These are phyloP conservation scores for Rhopilema esculentum DNA, from an alignment of 30 jellyfish, hydroid and myxozoan species.

Conservation along the genomic window DNA sequence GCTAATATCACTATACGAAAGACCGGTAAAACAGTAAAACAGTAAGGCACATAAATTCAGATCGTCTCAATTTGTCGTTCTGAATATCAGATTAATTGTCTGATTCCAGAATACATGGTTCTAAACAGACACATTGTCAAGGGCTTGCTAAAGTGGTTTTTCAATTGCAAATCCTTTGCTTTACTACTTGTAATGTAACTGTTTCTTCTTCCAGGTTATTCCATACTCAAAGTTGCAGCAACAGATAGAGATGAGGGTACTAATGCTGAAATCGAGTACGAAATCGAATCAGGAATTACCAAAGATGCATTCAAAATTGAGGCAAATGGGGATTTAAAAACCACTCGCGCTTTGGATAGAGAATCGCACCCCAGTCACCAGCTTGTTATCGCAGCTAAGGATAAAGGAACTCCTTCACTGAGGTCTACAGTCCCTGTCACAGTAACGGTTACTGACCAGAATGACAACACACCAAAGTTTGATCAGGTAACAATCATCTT, in stretches of 20 bases:
- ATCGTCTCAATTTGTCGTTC: too few relatives aligned
- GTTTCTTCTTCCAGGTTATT: slow-evolving; percentile 16
- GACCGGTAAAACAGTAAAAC: too few relatives aligned
- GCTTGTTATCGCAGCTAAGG: slow-evolving; percentile 78
- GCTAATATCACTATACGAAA: too few relatives aligned
- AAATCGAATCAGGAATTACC: slow-evolving; percentile 67
- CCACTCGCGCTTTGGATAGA: slow-evolving; percentile 71
- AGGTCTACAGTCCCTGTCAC: slow-evolving; percentile 43
- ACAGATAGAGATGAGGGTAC: slow-evolving; percentile 80
- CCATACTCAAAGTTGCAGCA: slow-evolving; percentile 72
- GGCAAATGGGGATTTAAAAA: slow-evolving; percentile 66
- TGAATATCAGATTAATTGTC: too few relatives aligned
- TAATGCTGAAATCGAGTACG: slow-evolving; percentile 79
- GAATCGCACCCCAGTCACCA: slow-evolving; percentile 65
- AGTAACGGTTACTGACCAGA: slow-evolving; percentile 70
- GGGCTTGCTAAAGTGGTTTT: too few relatives aligned
- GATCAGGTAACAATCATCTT: slow-evolving; percentile 43
- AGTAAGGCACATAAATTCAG: too few relatives aligned
- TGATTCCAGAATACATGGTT: too few relatives aligned
- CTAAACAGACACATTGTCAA: too few relatives aligned
- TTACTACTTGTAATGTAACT: background rate
- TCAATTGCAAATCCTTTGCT: background rate
- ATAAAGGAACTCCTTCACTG: slow-evolving; percentile 88
- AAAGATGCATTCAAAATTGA: slow-evolving; percentile 63
- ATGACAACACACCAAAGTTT: slow-evolving; percentile 90